Percentiles rank a stretch among this genome's conserved stretches.
Evolutionary conservation across 2,113 vertebrate species (phyloP).

Genomic region (Cyphomyrus plagiostoma): DNA sequence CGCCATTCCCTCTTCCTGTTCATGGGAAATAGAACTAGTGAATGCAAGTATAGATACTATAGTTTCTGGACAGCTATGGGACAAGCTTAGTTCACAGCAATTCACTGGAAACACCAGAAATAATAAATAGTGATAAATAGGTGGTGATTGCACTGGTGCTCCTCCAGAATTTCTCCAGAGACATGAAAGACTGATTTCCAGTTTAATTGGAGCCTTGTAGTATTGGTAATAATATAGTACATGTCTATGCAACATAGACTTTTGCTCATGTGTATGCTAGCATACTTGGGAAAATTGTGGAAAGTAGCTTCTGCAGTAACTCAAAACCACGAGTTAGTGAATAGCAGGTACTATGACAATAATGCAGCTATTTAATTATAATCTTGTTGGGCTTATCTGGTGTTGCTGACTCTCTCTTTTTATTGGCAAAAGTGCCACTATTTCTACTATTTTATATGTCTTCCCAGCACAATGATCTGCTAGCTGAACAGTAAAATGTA

Average conservation of each 20-base stretch:
- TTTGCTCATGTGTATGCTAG: neutral
- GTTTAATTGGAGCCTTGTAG: neutral
- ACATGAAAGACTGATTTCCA: neutral
- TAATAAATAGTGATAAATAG: neutral
- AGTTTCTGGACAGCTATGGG: neutral
- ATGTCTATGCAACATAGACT: neutral
- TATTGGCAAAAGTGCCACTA: neutral
- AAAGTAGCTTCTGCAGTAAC: neutral
- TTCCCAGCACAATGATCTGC: neutral
- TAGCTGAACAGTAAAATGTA: neutral
- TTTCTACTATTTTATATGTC: neutral
- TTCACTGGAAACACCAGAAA: neutral
- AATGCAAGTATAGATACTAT: neutral
- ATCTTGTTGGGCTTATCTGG: slow-evolving; percentile 9
- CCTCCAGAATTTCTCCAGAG: neutral
- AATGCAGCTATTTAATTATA: neutral
- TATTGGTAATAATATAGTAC: neutral
- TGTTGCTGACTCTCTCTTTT: neutral
- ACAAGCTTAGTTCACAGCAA: neutral
- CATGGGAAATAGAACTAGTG: neutral
- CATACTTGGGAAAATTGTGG: neutral
- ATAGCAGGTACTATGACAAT: slow-evolving; percentile 7
- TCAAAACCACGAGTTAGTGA: slow-evolving; percentile 6
- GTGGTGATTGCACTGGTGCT: neutral
- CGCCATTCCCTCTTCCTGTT: neutral